A percentile compares a stretch with the other conserved stretches of the same genome.
These are phyloP conservation scores for Champsocephalus esox DNA, from an alignment of 2,797 vertebrate genomes.

Conservation along the genomic window DNA sequence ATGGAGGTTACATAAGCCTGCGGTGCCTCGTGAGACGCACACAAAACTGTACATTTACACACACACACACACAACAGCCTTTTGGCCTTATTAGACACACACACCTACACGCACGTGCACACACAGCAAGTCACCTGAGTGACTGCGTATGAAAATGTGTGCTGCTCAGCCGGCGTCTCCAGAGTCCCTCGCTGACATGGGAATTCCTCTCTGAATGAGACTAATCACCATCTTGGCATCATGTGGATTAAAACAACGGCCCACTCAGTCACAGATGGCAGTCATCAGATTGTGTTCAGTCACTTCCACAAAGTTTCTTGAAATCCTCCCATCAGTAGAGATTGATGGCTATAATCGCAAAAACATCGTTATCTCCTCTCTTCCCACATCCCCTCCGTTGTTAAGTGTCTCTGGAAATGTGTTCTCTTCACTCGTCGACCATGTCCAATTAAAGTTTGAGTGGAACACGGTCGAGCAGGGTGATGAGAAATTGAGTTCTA, in stretches of 20 bases:
- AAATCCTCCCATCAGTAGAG: conserved; percentile 68
- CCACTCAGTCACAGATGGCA: conserved; percentile 71
- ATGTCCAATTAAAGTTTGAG: conserved; percentile 79
- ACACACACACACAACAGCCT: conserved; percentile 16
- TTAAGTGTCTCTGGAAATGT: conserved; percentile 72
- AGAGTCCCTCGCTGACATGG: conserved; percentile 53
- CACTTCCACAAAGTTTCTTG: conserved; percentile 63
- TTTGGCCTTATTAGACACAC: conserved; percentile 22
- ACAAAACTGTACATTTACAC: conserved; percentile 10
- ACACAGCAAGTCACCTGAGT: conserved; percentile 24
- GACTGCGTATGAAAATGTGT: conserved; percentile 32
- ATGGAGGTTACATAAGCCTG: conserved; percentile 63
- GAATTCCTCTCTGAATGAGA: conserved; percentile 75
- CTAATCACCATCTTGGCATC: conserved; percentile 68
- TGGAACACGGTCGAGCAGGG: conserved; percentile 53
- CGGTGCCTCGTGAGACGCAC: conserved; percentile 38
- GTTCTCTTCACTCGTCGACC: conserved; percentile 70
- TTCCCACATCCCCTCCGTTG: conserved; percentile 59
- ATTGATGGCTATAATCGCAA: conserved; percentile 71
- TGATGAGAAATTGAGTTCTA: conserved; percentile 67
- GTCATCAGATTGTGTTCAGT: conserved; percentile 74
- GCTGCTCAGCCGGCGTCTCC: conserved; percentile 42
- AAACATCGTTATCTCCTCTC: conserved; percentile 55
- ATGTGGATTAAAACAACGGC: conserved; percentile 75
- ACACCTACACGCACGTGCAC: background rate